Percentiles rank a stretch among this genome's conserved stretches.
Evolutionary conservation across 2,113 vertebrate species (phyloP).

Genomic region (Zingel zingel): DNA sequence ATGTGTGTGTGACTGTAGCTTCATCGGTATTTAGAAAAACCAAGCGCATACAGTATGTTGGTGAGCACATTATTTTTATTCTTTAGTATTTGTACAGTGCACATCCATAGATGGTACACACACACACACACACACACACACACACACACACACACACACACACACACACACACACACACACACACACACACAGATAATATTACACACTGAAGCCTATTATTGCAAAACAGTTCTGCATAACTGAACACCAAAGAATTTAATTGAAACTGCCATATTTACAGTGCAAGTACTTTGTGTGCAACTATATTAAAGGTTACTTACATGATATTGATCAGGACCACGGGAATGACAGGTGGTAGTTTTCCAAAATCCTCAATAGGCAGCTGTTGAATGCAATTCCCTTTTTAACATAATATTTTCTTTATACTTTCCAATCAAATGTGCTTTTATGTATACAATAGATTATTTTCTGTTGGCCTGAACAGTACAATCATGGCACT

Average conservation of each 20-base stretch:
- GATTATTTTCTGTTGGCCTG: slow-evolving; percentile 26
- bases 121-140: no score
- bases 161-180: no score
- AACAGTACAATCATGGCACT: slow-evolving; percentile 30
- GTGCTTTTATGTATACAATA: slow-evolving; percentile 7
- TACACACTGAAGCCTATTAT: slow-evolving; percentile 27
- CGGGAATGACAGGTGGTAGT: slow-evolving; percentile 25
- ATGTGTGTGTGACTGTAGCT: slow-evolving; percentile 20
- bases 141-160: no score
- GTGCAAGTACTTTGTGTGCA: slow-evolving; percentile 37
- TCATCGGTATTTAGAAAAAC: slow-evolving; percentile 32
- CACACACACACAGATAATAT: background rate
- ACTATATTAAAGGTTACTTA: slow-evolving; percentile 14
- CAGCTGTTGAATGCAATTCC: slow-evolving; percentile 47
- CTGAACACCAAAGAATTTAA: slow-evolving; percentile 58
- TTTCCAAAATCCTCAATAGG: slow-evolving; percentile 25
- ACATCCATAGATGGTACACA: slow-evolving; percentile 23
- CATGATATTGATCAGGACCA: slow-evolving; percentile 37
- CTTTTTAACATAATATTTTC: slow-evolving; percentile 1
- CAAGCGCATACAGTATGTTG: background rate
- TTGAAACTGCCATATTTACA: slow-evolving; percentile 36
- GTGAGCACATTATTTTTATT: slow-evolving; percentile 13
- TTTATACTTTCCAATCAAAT: slow-evolving; percentile 12
- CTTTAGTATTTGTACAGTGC: slow-evolving; percentile 9
- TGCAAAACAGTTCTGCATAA: slow-evolving; percentile 25